Evolutionary conservation across 2,888 invertebrate genomes (phyloP).

Genomic region (Alsophila aescularia): DNA sequence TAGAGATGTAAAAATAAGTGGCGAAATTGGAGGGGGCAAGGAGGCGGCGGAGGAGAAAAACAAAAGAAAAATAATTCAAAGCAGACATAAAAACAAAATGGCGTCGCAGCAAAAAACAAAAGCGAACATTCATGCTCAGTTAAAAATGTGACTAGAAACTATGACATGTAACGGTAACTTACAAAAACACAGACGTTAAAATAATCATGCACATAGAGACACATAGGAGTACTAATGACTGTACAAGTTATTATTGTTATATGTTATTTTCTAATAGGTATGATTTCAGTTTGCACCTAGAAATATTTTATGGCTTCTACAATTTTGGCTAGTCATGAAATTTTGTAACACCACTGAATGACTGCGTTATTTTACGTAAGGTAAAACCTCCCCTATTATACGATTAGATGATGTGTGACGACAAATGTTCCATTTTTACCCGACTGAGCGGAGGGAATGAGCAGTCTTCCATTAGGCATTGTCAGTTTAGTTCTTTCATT

Average conservation of each 20-base stretch:
- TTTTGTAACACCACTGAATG: too few species aligned
- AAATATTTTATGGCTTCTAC: too few species aligned
- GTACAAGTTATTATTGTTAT: constrained; percentile 6
- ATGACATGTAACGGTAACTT: constrained; percentile 42
- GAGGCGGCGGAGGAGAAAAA: constrained; percentile 48
- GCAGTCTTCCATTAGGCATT: too few species aligned
- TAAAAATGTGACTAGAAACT: constrained; percentile 33
- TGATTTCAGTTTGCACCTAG: constrained; percentile 33
- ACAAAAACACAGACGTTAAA: constrained; percentile 71
- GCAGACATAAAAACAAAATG: constrained; percentile 74
- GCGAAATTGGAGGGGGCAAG: constrained; percentile 26
- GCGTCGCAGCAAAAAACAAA: constrained; percentile 75
- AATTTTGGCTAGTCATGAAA: too few species aligned
- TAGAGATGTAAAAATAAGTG: constrained; percentile 8
- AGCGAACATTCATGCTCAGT: constrained; percentile 62
- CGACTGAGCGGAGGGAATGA: too few species aligned
- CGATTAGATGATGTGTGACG: too few species aligned
- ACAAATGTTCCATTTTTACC: too few species aligned
- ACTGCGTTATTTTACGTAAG: too few species aligned
- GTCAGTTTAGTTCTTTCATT: too few species aligned
- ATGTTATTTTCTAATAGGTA: constrained; percentile 32
- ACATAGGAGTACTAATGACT: constrained; percentile 7
- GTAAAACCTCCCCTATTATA: too few species aligned
- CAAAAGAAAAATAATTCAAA: constrained; percentile 75
- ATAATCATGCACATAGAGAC: constrained; percentile 34